Evolutionary conservation across 2,888 invertebrate species (phyloP), one percentile per base, ranked within the genome.

Genomic region (Aporophyla nigra): DNA sequence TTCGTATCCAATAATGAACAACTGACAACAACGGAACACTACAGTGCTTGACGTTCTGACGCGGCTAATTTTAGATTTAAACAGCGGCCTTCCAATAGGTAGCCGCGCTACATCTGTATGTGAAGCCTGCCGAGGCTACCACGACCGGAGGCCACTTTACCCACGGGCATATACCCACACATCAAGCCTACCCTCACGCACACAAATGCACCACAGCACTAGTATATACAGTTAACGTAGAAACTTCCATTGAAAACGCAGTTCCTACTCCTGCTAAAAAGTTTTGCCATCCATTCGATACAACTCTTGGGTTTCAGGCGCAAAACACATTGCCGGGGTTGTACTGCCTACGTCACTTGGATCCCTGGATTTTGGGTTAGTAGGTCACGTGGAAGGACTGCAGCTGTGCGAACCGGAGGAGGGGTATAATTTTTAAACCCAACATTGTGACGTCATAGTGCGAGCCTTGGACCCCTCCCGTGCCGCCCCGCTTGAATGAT

Each of bases 301-400:
- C 73, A 76, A 54, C 61, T 53, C 49, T 67, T 71, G 71, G 76
- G 69, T 61, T 78, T 62, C 61, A 51, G 70, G 74, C 74, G 83
- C 87, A 86, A 84, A 90, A 91, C 90, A 62, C 92, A 84, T 87
- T 91, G 63, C 89, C 87, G 85, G 85, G 90, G 89, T 82, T 95
- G 95, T 96, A 95, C 93, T 90, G 91, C 91, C 94, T 95, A 96
- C 96, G 96, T 96, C 96, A 96, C 94, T 90, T 86, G 89, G 90
- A 90, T 86, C 88, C 92, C 91, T 83, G 81, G 66, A 91, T 96
- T 95, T 95, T 95, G 93, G 96, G 96, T 96, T 91, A 96, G 93
- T 96, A 93, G 96, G 96, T 96, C 96, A 95, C 91, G 88, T 91
- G 92, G 92, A 94, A 94, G 94, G 94, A 93, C 92, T 95, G 95